phyloP scores from a whole-genome alignment of 2,888 invertebrate genomes.

The Priocnemis perturbator region DNA sequence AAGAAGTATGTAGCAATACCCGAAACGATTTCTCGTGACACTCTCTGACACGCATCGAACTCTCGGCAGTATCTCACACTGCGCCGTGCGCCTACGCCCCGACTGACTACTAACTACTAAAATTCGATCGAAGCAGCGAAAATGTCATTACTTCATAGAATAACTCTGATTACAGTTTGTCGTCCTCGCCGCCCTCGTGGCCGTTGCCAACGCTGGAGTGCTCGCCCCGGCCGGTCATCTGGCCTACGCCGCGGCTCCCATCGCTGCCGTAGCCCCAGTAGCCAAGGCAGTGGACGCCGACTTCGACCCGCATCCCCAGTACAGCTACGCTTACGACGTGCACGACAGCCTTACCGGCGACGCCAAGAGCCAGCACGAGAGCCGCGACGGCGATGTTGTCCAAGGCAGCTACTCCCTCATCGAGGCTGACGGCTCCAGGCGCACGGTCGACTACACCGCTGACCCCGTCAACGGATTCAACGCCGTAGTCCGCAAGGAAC shows the following conservation, averaged over 20 bases:
- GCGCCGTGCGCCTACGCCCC: too few species aligned
- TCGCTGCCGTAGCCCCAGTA: conserved; percentile 76
- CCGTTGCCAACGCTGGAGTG: conserved; percentile 76
- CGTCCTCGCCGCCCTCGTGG: conserved; percentile 74
- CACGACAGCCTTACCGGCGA: conserved; percentile 69
- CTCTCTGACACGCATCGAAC: too few species aligned
- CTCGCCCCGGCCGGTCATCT: conserved; percentile 69
- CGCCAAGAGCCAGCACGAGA: conserved; percentile 68
- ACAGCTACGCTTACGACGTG: conserved; percentile 69
- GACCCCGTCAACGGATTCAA: conserved; percentile 70
- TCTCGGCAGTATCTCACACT: too few species aligned
- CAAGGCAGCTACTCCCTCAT: conserved; percentile 74
- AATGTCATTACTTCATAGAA: too few species aligned
- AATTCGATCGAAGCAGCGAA: too few species aligned
- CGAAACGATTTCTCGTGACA: too few species aligned
- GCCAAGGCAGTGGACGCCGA: conserved; percentile 61
- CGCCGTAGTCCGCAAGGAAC: conserved; percentile 70
- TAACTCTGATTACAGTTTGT: conserved; percentile 71
- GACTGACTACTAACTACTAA: too few species aligned
- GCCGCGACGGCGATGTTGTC: conserved; percentile 68
- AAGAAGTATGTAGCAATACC: too few species aligned
- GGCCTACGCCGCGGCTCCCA: conserved; percentile 50
- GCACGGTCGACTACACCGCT: conserved; percentile 70
- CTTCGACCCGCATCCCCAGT: conserved; percentile 71
- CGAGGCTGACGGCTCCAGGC: conserved; percentile 75